Evolutionary conservation across 2,797 vertebrate genomes (phyloP).

Genomic region (Phrynocephalus forsythii): DNA sequence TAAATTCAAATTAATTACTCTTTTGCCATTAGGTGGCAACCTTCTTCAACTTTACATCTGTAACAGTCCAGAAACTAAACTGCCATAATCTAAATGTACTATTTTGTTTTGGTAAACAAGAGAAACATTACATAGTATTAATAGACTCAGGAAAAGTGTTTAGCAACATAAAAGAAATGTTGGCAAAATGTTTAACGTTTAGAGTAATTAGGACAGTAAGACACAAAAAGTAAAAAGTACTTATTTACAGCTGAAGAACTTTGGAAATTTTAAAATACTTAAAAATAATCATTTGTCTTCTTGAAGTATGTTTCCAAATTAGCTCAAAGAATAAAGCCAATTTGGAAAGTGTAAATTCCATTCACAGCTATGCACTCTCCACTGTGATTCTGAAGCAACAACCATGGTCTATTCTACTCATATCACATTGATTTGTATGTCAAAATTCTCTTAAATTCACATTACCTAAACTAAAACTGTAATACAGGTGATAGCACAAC

Average conservation of each 20-base stretch:
- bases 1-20: neutral
- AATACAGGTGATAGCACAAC: neutral
- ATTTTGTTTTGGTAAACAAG: neutral
- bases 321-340: neutral
- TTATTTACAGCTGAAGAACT: neutral
- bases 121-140: neutral
- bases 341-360: neutral
- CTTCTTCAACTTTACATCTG: neutral
- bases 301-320: neutral
- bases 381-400: neutral
- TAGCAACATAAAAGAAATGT: neutral
- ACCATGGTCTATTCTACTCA: neutral
- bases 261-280: neutral
- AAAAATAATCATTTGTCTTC: neutral
- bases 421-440: neutral
- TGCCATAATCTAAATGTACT: neutral
- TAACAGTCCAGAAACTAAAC: neutral
- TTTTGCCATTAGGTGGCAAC: conserved; percentile 34
- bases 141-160: neutral
- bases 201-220: neutral
- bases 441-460: neutral
- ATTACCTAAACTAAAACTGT: neutral
- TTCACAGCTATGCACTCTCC: neutral
- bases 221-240: neutral
- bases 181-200: neutral